A percentile compares a stretch with the other conserved stretches of the same genome.
Conservation (phyloP, 2,797 vertebrate species). For the Miichthys miiuy region DNA sequence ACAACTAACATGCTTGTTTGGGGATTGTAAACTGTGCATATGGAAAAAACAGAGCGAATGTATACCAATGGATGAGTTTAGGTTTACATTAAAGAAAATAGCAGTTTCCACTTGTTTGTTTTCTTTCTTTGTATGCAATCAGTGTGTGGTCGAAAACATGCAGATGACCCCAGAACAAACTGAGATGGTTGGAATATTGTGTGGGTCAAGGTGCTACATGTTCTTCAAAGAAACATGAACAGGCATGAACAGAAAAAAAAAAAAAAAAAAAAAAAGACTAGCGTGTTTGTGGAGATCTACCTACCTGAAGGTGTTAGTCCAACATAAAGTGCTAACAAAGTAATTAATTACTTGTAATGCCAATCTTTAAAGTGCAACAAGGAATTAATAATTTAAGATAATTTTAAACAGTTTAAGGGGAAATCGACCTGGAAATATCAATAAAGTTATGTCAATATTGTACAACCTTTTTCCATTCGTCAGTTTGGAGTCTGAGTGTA, state of each 20-base stretch:
- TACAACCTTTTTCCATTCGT: too few relatives aligned
- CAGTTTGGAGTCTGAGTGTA: too few relatives aligned
- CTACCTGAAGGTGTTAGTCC: background rate
- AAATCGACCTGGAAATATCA: slow-evolving; percentile 3
- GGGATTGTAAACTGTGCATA: slow-evolving; percentile 9
- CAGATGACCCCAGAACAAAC: slow-evolving; percentile 15
- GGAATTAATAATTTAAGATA: background rate
- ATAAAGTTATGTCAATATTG: background rate
- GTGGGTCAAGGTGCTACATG: slow-evolving; percentile 17
- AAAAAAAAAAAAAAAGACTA: background rate
- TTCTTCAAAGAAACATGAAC: slow-evolving; percentile 21
- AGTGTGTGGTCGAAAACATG: background rate
- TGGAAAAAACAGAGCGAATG: background rate
- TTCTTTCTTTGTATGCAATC: background rate
- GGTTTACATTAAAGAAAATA: slow-evolving; percentile 14
- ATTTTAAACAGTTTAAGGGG: background rate
- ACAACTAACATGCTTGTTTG: background rate
- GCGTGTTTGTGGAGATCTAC: too few relatives aligned
- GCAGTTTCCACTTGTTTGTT: slow-evolving; percentile 21
- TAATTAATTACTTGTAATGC: background rate
- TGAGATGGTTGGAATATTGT: background rate
- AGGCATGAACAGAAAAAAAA: background rate
- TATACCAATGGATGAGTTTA: background rate
- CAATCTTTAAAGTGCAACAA: slow-evolving; percentile 12
- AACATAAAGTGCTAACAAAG: background rate